These are phyloP conservation scores for Acrocyrtus sp. DNA, from an alignment of 2,888 invertebrate genomes.

Conservation along the genomic window DNA sequence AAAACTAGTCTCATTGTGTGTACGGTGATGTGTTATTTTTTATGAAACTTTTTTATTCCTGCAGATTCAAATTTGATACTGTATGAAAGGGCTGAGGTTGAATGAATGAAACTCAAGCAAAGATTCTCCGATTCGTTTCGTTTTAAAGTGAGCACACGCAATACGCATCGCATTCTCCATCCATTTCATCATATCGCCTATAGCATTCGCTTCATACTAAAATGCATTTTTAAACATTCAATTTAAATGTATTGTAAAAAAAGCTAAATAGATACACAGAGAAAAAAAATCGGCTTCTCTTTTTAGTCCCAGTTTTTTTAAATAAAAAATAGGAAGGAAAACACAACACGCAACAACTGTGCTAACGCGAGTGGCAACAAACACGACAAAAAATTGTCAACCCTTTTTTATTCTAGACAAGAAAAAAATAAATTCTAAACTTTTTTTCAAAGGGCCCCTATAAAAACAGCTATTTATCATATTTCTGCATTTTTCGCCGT, in stretches of 20 bases:
- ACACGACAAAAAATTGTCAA: no score
- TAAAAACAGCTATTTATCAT: slow-evolving; percentile 63
- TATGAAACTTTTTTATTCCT: slow-evolving; percentile 6
- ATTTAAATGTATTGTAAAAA: slow-evolving; percentile 32
- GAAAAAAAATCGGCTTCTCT: no score
- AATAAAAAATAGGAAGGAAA: slow-evolving; percentile 6
- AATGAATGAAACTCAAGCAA: slow-evolving; percentile 35
- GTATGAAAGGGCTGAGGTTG: slow-evolving; percentile 38
- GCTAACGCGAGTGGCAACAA: slow-evolving; percentile 33
- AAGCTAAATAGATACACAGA: no score
- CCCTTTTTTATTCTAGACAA: slow-evolving; percentile 54
- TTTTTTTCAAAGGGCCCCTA: slow-evolving; percentile 29
- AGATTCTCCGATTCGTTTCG: slow-evolving; percentile 36
- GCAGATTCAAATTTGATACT: slow-evolving; percentile 19
- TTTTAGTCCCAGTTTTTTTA: no score
- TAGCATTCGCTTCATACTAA: slow-evolving; percentile 4
- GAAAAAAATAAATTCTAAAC: slow-evolving; percentile 22
- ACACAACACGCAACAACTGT: slow-evolving; percentile 35
- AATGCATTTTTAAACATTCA: slow-evolving; percentile 12
- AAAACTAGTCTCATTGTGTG: neutral
- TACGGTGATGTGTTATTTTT: slow-evolving; percentile 1
- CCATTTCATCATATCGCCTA: neutral
- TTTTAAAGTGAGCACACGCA: no score
- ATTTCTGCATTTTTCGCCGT: slow-evolving; percentile 62
- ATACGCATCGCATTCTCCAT: slow-evolving; percentile 8